Evolutionary conservation across 1,140 invertebrate species (phyloP).

Genomic region (Pogonognathellus flavescens): DNA sequence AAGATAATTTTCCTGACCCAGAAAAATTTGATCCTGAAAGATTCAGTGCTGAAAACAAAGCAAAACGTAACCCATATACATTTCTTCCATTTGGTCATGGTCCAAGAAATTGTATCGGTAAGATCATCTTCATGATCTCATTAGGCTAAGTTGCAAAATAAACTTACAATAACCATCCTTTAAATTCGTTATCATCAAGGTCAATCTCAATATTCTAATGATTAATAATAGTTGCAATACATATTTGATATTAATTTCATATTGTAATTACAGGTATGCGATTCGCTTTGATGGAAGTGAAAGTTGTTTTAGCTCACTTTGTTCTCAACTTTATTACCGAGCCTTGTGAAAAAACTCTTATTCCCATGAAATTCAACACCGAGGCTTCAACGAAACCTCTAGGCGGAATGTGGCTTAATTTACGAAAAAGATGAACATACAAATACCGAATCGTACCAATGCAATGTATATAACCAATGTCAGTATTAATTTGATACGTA

Average conservation of each 20-base stretch:
- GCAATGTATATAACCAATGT: too few species aligned
- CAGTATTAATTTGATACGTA: too few species aligned
- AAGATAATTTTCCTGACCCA: slow-evolving; percentile 12
- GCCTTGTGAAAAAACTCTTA: slow-evolving; percentile 46
- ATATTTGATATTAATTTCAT: too few species aligned
- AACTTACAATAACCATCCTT: too few species aligned
- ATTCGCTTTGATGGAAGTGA: slow-evolving; percentile 54
- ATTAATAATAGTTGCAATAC: too few species aligned
- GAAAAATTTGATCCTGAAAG: slow-evolving; percentile 34
- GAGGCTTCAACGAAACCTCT: slow-evolving; percentile 11
- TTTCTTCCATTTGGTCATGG: slow-evolving; percentile 43
- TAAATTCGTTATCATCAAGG: not conserved
- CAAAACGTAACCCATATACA: slow-evolving; percentile 7
- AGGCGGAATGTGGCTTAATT: slow-evolving; percentile 54
- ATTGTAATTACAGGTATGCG: slow-evolving; percentile 27
- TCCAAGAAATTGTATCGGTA: slow-evolving; percentile 46
- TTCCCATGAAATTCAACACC: slow-evolving; percentile 41
- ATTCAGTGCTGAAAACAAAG: slow-evolving; percentile 31
- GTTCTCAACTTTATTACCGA: slow-evolving; percentile 67
- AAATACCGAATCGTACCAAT: too few species aligned
- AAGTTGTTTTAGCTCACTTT: slow-evolving; percentile 68
- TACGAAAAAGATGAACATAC: not conserved
- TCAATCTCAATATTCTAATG: not conserved
- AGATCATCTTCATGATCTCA: slow-evolving; percentile 1
- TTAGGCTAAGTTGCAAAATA: not conserved